Conservation (phyloP, 2,113 vertebrate genomes). For the Regulus satrapa region DNA sequence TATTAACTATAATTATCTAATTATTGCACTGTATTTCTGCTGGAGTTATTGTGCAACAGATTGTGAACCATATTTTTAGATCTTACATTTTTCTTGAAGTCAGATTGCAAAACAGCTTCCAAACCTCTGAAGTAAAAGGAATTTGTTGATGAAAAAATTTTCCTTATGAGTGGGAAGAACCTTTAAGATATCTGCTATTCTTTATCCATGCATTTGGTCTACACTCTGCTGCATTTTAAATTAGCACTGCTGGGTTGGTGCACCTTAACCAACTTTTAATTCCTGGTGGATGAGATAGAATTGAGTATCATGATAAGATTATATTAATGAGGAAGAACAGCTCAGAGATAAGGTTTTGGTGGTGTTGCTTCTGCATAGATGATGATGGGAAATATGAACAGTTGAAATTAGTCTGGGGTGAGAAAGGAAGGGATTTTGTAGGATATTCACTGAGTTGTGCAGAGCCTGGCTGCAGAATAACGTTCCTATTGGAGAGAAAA, state of each 20-base stretch:
- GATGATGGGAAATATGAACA: background rate
- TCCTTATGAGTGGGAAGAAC: background rate
- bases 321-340: background rate
- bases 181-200: background rate
- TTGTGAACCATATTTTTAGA: slow-evolving; percentile 47
- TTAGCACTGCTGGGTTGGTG: background rate
- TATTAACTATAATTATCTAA: slow-evolving; percentile 49
- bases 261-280: background rate
- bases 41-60: slow-evolving; percentile 47
- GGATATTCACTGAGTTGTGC: background rate
- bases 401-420: background rate
- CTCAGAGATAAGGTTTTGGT: background rate
- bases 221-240: background rate
- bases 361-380: background rate
- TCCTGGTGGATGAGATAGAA: background rate
- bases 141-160: background rate
- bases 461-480: background rate
- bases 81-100: slow-evolving; percentile 25
- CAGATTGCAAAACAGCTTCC: slow-evolving; percentile 41
- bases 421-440: background rate
- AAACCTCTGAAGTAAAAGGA: slow-evolving; percentile 36
- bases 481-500: background rate
- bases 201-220: background rate
- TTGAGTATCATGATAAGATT: background rate
- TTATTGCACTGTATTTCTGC: slow-evolving; percentile 11